Base-by-base conservation (phyloP, 2,797 vertebrate species). In the Benthosema pterotum region DNA sequence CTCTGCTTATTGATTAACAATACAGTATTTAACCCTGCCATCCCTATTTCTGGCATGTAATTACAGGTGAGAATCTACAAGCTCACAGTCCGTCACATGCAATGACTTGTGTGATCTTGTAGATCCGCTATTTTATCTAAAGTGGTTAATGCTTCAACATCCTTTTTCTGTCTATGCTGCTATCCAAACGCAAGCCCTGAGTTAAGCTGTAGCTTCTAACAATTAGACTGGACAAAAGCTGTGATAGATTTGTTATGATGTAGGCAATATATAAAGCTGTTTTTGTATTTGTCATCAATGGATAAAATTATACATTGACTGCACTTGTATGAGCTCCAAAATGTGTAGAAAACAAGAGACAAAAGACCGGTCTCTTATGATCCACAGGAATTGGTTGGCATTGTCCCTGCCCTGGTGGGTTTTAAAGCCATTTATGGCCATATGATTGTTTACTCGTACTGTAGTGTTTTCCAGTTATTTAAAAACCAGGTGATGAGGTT, bases 361-460 rank as follows among this genome's bases (percentile, higher is more conserved):
- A 68, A 19, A 84, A 63, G 61, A 63, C 46, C 28, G 54, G 74
- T 72, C 18, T 13, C 52, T 19, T 52, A 19, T 28, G 22, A 5
- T 32, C 52, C 5, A 49, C 14, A 32, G 52, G 52, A 32, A 14
- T 47, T 61, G 68, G 48, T 14, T 77, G 42, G 64, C 43, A 45
- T 59, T 51, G 65, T 74, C 63, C 65, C n/a, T n/a, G n/a, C n/a
- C 52, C 18, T 14, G 12, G 45, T 13, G 12, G 45, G 45, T 12
- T 77, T 63, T 71, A 71, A 83, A 71, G 56, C 78, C 78, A 77
- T 88, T 84, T 65, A 83, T 81, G 84, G 84, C 83, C 83, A 89
- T 86, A 81, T 80, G 57, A 87, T 83, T 85, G 75, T 87, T 77
- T 79, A 85, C 74, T 73, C 76, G 38, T 45, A 16, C 68, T 78